Percentiles rank a stretch among this genome's conserved stretches.
Conservation (phyloP, 2,888 invertebrate genomes). For the Mythimna loreyi region DNA sequence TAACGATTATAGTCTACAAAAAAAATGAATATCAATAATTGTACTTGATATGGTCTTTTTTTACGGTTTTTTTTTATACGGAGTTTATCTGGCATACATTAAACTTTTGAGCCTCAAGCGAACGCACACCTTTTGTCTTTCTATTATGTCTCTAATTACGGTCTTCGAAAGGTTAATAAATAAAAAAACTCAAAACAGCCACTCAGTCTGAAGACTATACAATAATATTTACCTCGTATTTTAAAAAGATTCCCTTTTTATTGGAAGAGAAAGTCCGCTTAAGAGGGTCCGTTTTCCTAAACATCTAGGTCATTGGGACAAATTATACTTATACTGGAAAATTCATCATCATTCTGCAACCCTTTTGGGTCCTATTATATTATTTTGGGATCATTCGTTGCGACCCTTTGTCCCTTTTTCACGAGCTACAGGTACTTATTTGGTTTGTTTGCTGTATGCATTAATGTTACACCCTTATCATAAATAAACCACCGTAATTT, state of each 20-base stretch:
- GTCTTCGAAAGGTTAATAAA: too few species aligned
- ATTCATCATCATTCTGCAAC: conserved; percentile 6
- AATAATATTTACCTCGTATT: too few species aligned
- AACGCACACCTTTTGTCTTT: too few species aligned
- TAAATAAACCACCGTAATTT: neutral
- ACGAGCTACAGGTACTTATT: neutral
- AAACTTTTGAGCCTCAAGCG: too few species aligned
- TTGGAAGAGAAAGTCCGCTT: neutral
- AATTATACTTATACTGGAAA: neutral
- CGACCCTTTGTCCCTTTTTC: conserved; percentile 4
- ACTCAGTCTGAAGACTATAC: too few species aligned
- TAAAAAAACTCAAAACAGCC: too few species aligned
- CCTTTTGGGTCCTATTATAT: conserved; percentile 10
- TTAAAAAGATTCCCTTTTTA: neutral
- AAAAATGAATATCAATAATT: too few species aligned
- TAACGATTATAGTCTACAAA: too few species aligned
- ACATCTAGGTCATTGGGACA: conserved; percentile 21
- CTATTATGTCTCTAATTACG: too few species aligned
- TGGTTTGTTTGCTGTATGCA: neutral
- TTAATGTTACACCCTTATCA: neutral
- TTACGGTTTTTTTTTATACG: too few species aligned
- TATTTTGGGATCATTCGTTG: conserved; percentile 18
- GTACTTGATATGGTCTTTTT: too few species aligned
- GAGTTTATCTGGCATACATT: too few species aligned
- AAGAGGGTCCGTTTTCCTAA: neutral